Base-by-base conservation (phyloP, 92 coral and sea anemone genomes). In the Parazoanthus darwini region DNA sequence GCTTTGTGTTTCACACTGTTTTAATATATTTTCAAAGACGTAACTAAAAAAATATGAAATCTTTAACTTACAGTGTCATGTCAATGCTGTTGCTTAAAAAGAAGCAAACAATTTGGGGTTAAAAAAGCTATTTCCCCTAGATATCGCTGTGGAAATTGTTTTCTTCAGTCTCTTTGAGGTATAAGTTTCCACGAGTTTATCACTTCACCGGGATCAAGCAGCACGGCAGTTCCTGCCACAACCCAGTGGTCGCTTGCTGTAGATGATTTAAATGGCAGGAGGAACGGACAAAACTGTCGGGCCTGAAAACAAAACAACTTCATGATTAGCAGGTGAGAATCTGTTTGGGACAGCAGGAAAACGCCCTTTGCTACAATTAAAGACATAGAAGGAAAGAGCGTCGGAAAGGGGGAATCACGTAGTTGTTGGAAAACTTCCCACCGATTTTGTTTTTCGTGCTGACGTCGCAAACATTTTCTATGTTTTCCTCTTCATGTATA, bases 181-280 rank as follows among this genome's bases (percentile, higher is more conserved):
- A 91, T 77, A 88, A 95, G 89, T 91, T 95, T 93, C 98, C 99
- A 95, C 63, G 98, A 91, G 81, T 90, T 91, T 18, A 68, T 77
- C 67, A 92, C 84, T 79, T 96, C 95, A 58, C 99, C 99, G 51
- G 97, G 92, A 80, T 96, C 98, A 74, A 95, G 78, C 23, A 96
- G 88, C 59, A 96, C 88, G 88, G 99, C 99, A 35, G 94, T 94
- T 63, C 96, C 94, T 74, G 94, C 91, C 82, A 96, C 86, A 59
- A 91, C 91, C 88, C 94, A 92, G 80, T 92, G 92, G 70, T 93
- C 98, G 58, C 96, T 92, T 70, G 90, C 82, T 65, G 72, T 77
- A 79, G 94, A 89, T 51, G 95, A 92, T 35, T 95, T 92, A 14
- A 96, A 86, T 5, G 99, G 97, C 35, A 95, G 85, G 25, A 92